A percentile compares a stretch with the other conserved stretches of the same genome.
These are phyloP conservation scores for Cyanoramphus novaezelandiae DNA, from an alignment of 2,113 vertebrate genomes.

Conservation along the genomic window DNA sequence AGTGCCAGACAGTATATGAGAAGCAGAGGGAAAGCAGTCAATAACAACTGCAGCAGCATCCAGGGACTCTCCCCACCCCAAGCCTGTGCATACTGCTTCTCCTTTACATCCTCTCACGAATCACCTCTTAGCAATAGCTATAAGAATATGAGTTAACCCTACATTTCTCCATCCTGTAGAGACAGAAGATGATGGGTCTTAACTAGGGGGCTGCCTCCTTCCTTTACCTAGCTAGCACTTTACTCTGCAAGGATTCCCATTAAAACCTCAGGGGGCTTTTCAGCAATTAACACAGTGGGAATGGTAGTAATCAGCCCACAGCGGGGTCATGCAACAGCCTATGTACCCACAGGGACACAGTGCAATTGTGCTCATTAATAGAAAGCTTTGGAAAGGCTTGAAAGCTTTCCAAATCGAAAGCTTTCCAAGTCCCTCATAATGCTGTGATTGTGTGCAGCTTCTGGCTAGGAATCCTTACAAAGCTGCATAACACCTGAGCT, in stretches of 20 bases:
- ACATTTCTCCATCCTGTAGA: background rate
- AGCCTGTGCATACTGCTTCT: background rate
- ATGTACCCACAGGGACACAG: background rate
- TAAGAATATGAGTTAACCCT: accelerated
- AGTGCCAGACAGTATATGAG: background rate
- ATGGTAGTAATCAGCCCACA: background rate
- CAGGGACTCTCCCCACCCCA: background rate
- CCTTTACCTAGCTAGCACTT: background rate
- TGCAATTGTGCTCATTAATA: background rate
- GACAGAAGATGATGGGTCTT: background rate
- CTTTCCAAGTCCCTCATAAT: background rate
- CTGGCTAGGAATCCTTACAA: background rate
- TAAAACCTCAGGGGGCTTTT: slow-evolving; percentile 1
- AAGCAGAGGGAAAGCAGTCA: background rate
- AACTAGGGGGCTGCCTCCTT: background rate
- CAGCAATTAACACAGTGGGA: slow-evolving; percentile 23
- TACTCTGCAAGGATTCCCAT: background rate
- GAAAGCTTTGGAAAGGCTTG: slow-evolving; percentile 5
- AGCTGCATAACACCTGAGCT: background rate
- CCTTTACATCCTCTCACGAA: background rate
- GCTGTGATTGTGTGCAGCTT: background rate
- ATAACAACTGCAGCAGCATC: background rate
- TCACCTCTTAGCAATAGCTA: background rate
- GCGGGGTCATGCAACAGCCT: background rate
- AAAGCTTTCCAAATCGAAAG: background rate